Evolutionary conservation across 2,888 invertebrate genomes (phyloP), one percentile per base, ranked within the genome.

Genomic region (Sericinus montela): DNA sequence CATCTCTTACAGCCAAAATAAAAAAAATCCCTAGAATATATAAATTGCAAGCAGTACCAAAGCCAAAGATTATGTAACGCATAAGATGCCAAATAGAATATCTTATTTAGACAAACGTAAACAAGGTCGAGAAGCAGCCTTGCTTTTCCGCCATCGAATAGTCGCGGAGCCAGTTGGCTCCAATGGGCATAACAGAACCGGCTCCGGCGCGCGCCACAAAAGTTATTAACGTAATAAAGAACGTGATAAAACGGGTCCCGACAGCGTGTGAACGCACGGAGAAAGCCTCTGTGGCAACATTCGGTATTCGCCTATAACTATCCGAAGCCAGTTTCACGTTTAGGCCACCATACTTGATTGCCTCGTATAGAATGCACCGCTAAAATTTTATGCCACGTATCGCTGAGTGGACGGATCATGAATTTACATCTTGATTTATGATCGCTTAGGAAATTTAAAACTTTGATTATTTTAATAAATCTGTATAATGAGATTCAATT

Each of bases 221-320:
- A 75, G 74, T 80, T 83, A 85, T 82, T 84, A 85, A 77, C 72
- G 78, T 78, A 76, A 85, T 87, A 86, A 87, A 85, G 71, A 82
- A 80, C 80, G 77, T 80, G 85, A 85, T 86, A 85, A 81, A 84
- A 76, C 77, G 75, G 74, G 72, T 62, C 68, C 72, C 64, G 87
- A 87, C 87, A 86, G 87, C 87, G 87, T 88, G 87, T 81, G 87
- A 88, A 88, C 83, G 77, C 58, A 51, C 59, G 67, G 86, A 80
- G 87, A 87, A 87, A 88, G 87, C 80, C 67, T 77, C 68, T 73
- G 83, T 83, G 76, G 85, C 81, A 80, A 80, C 81, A 75, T 79
- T 72, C 71, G 72, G 71, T 68, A 63, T 68, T 60, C 57, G 70
- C 70, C 67, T 72, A 73, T 74, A 74, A 77, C 69, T 32, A 32